Conservation (phyloP, 2,888 invertebrate species). For the Drosophila histrio region DNA sequence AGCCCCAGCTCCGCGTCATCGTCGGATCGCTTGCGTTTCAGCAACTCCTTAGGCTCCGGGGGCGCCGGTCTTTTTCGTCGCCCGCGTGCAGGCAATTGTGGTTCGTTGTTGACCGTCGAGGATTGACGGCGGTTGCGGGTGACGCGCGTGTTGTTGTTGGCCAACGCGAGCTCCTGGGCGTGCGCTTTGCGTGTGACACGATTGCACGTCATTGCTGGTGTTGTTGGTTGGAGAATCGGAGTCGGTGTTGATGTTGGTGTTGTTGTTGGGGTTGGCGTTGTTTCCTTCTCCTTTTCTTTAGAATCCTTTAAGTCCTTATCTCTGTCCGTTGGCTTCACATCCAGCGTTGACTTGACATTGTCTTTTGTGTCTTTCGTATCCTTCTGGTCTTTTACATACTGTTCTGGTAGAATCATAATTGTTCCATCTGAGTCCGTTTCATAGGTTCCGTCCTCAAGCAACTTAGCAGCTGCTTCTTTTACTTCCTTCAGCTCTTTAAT, state of each 20-base stretch:
- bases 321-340: slow-evolving; percentile 10
- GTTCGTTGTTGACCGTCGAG: slow-evolving; percentile 50
- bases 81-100: slow-evolving; percentile 57
- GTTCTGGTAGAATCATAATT: slow-evolving; percentile 6
- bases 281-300: slow-evolving; percentile 37
- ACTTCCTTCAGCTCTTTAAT: slow-evolving; percentile 73
- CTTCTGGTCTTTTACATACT: slow-evolving; percentile 39
- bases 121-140: slow-evolving; percentile 79
- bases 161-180: slow-evolving; percentile 74
- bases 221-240: slow-evolving; percentile 12
- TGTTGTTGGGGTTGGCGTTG: slow-evolving; percentile 32
- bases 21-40: slow-evolving; percentile 78
- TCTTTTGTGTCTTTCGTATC: slow-evolving; percentile 56
- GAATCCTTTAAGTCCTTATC: slow-evolving; percentile 15
- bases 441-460: slow-evolving; percentile 54
- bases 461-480: slow-evolving; percentile 54
- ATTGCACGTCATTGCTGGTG: slow-evolving; percentile 58
- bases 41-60: slow-evolving; percentile 40
- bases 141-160: slow-evolving; percentile 73
- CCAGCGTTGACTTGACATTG: slow-evolving; percentile 16
- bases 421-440: slow-evolving; percentile 27
- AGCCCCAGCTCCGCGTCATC: slow-evolving; percentile 65
- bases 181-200: slow-evolving; percentile 82
- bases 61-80: slow-evolving; percentile 53
- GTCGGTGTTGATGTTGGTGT: slow-evolving; percentile 17